Percentiles rank a stretch among this genome's conserved stretches.
These are phyloP conservation scores for Oscheius sp. DNA, from an alignment of 2,888 invertebrate genomes.

Conservation along the genomic window DNA sequence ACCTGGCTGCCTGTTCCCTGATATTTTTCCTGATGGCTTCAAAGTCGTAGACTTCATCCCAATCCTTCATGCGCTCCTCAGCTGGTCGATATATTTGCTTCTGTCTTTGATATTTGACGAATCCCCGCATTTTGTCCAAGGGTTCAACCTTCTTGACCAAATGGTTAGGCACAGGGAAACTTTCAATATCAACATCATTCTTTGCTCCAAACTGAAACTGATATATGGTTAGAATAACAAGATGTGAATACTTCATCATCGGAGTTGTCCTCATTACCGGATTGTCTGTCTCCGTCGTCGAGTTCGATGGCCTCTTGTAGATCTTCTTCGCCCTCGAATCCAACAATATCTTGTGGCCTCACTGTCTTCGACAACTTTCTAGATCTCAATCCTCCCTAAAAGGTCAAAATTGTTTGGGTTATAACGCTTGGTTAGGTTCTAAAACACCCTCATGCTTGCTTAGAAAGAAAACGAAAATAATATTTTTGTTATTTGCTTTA, in stretches of 20 bases:
- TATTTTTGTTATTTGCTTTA: slow-evolving; percentile 9
- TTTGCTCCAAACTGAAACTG: slow-evolving; percentile 36
- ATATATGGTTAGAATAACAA: too few relatives aligned
- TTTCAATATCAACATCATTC: slow-evolving; percentile 72
- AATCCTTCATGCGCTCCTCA: slow-evolving; percentile 88
- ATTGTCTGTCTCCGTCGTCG: slow-evolving; percentile 31
- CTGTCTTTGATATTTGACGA: slow-evolving; percentile 94
- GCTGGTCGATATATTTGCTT: slow-evolving; percentile 87
- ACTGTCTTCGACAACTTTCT: slow-evolving; percentile 65
- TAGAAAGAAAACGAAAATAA: neutral
- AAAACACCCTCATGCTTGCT: slow-evolving; percentile 7
- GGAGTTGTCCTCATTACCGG: slow-evolving; percentile 76
- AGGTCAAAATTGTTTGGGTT: neutral
- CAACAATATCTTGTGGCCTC: slow-evolving; percentile 66
- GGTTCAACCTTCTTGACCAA: slow-evolving; percentile 63
- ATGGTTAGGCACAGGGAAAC: slow-evolving; percentile 55
- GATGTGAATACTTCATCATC: slow-evolving; percentile 76
- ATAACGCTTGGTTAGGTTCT: neutral
- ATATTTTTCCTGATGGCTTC: slow-evolving; percentile 86
- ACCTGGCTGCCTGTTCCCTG: slow-evolving; percentile 87
- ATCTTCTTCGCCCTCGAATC: slow-evolving; percentile 69
- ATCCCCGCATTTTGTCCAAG: slow-evolving; percentile 80
- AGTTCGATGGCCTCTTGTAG: slow-evolving; percentile 47
- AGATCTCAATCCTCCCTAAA: slow-evolving; percentile 56
- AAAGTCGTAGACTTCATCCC: slow-evolving; percentile 89